phyloP scores from a whole-genome alignment of 1,140 invertebrate species.

The Carposina sasakii region DNA sequence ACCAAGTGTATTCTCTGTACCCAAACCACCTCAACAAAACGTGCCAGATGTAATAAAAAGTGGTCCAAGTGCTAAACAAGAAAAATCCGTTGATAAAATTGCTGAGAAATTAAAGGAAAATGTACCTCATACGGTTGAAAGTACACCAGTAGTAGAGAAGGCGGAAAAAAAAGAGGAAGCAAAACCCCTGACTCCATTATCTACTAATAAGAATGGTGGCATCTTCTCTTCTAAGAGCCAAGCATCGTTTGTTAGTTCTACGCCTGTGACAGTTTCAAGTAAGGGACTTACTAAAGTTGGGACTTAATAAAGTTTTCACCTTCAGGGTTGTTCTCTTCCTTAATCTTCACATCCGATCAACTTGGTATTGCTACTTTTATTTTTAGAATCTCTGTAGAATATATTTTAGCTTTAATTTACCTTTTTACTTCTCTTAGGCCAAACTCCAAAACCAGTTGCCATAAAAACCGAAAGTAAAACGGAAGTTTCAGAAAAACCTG shows the following conservation, averaged over 20 bases:
- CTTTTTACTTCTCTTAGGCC: constrained; percentile 28
- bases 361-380: no score
- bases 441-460: constrained; percentile 29
- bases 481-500: constrained; percentile 22
- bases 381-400: no score
- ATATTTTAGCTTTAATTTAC: no score
- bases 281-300: no score
- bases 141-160: no score
- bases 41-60: constrained; percentile 43
- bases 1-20: constrained; percentile 35
- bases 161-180: no score
- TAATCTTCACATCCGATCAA: no score
- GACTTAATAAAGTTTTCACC: no score
- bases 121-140: constrained; percentile 26
- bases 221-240: no score
- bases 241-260: constrained; percentile 9
- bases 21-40: constrained; percentile 23
- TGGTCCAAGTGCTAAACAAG: constrained; percentile 26
- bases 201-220: no score
- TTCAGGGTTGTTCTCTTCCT: no score
- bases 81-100: constrained; percentile 26
- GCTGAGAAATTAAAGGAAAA: constrained; percentile 34
- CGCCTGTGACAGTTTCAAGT: constrained; percentile 22
- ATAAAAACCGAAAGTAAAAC: constrained; percentile 24
- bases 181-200: constrained; percentile 27